A percentile compares a stretch with the other conserved stretches of the same genome.
Evolutionary conservation across 53 echinoderm and acorn worm genomes (phyloP).

Genomic region (Luidia sarsii): DNA sequence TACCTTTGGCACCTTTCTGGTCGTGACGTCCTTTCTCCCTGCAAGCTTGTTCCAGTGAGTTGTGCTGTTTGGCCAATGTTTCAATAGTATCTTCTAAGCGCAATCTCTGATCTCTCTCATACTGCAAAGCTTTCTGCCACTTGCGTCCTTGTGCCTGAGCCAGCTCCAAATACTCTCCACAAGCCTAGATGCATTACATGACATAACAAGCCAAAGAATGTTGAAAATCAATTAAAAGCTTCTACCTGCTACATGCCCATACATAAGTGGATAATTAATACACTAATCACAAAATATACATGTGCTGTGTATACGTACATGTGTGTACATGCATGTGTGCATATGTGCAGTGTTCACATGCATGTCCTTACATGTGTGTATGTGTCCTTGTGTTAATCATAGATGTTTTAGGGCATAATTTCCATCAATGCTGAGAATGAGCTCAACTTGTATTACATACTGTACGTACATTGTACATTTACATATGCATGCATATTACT

Average conservation of each 20-base stretch:
- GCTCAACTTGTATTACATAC: too few relatives aligned
- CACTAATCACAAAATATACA: too few relatives aligned
- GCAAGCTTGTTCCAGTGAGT: constrained; percentile 91
- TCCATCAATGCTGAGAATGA: too few relatives aligned
- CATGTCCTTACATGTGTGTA: too few relatives aligned
- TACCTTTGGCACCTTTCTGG: constrained; percentile 72
- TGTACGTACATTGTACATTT: too few relatives aligned
- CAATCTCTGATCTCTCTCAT: constrained; percentile 83
- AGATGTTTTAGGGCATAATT: too few relatives aligned
- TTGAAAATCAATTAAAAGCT: constrained; percentile 16
- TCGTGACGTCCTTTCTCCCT: constrained; percentile 64
- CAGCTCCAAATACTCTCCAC: constrained; percentile 83
- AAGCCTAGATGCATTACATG: constrained; percentile 65
- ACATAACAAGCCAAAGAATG: background rate
- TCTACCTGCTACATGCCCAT: background rate
- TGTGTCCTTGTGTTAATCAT: too few relatives aligned
- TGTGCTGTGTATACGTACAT: background rate
- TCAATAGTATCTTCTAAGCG: constrained; percentile 97
- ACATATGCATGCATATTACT: too few relatives aligned
- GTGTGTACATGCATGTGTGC: too few relatives aligned
- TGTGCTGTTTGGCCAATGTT: constrained; percentile 97
- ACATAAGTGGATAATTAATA: too few relatives aligned
- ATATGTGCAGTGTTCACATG: too few relatives aligned
- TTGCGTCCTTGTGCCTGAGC: constrained; percentile 94
- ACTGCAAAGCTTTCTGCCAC: constrained; percentile 94